Conservation (phyloP, 2,888 invertebrate species). For the Tricholauxania praeusta region DNA sequence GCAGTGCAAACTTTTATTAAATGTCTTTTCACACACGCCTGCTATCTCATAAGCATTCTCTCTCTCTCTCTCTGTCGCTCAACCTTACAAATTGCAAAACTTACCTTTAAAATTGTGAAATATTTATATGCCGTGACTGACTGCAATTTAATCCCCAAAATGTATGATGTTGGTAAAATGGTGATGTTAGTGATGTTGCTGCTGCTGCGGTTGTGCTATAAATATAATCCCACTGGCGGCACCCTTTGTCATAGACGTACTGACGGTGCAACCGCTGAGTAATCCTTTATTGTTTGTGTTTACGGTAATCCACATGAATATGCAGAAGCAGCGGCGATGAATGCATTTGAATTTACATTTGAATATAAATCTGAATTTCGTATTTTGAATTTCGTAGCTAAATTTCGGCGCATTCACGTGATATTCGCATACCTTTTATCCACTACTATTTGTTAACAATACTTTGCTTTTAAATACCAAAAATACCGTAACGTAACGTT, state of each 20-base stretch:
- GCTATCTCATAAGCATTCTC: not conserved
- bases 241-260: constrained; percentile 11
- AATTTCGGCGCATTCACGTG: constrained; percentile 8
- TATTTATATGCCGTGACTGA: constrained; percentile 21
- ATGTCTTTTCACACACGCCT: not conserved
- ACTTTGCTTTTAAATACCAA: not conserved
- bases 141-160: constrained; percentile 27
- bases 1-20: too few species aligned
- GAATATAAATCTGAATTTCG: not conserved
- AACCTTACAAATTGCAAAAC: not conserved
- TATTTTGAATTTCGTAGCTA: not conserved
- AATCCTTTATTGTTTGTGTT: constrained; percentile 38
- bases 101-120: constrained; percentile 20
- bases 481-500: not conserved
- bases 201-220: constrained; percentile 14
- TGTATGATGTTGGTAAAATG: not conserved
- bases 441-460: not conserved
- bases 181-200: too few species aligned
- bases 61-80: constrained; percentile 1
- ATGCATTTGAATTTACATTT: constrained; percentile 10
- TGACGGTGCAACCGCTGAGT: constrained; percentile 22
- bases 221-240: constrained; percentile 13
- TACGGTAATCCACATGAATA: constrained; percentile 33
- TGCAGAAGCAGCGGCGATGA: constrained; percentile 13
- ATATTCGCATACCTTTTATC: not conserved